Conservation (phyloP, 2,113 vertebrate genomes). For the Clarias batrachus region DNA sequence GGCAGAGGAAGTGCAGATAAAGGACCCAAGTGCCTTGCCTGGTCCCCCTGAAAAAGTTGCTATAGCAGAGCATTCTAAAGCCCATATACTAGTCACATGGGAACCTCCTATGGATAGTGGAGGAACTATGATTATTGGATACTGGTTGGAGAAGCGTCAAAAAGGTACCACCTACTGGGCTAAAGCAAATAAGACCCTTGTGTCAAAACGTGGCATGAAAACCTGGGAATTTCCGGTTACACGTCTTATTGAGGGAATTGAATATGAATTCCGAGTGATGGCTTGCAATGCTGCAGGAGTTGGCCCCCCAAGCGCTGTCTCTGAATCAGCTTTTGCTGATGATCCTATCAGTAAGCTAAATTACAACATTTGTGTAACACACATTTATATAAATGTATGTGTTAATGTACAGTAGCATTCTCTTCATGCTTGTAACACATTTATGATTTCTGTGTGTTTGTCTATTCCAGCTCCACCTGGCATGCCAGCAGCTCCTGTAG, state of each 20-base stretch:
- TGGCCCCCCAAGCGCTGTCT: slow-evolving; percentile 91
- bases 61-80: slow-evolving; percentile 81
- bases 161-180: slow-evolving; percentile 89
- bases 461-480: slow-evolving; percentile 81
- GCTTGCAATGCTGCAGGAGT: slow-evolving; percentile 89
- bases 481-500: slow-evolving; percentile 86
- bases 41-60: slow-evolving; percentile 91
- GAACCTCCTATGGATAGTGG: slow-evolving; percentile 87
- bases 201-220: slow-evolving; percentile 87
- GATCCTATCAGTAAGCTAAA: slow-evolving; percentile 88
- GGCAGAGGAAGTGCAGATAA: slow-evolving; percentile 87
- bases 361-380: slow-evolving; percentile 19
- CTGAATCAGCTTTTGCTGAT: slow-evolving; percentile 86
- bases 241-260: slow-evolving; percentile 86
- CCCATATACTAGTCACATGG: slow-evolving; percentile 91
- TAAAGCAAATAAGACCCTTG: slow-evolving; percentile 84
- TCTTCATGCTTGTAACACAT: background rate
- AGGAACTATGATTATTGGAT: slow-evolving; percentile 88
- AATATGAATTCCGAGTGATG: slow-evolving; percentile 95
- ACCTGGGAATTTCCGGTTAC: slow-evolving; percentile 84
- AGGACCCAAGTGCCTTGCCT: slow-evolving; percentile 89
- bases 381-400: background rate
- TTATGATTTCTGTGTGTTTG: slow-evolving; percentile 18
- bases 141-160: slow-evolving; percentile 96
- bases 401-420: background rate